Percentiles rank a stretch among this genome's conserved stretches.
phyloP scores from a whole-genome alignment of 2,113 vertebrate genomes.

The Ginglymostoma cirratum region DNA sequence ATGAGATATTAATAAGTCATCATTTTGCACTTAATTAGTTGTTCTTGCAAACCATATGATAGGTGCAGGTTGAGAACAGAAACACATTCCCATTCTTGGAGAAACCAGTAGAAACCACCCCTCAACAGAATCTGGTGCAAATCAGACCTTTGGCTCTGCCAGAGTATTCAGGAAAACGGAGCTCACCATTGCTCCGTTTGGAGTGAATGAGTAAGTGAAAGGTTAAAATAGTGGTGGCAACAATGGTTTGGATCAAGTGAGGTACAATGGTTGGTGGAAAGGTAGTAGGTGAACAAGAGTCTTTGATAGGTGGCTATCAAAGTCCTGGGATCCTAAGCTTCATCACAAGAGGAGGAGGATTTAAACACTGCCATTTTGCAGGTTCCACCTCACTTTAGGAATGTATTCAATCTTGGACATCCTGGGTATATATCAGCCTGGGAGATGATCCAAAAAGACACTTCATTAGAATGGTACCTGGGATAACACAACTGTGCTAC shows the following conservation, averaged over 20 bases:
- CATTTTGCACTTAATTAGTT: not conserved
- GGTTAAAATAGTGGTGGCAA: not conserved
- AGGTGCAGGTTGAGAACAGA: not conserved
- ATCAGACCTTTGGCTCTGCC: not conserved
- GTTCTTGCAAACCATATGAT: not conserved
- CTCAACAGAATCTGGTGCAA: not conserved
- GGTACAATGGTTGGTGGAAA: not conserved
- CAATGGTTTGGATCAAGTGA: not conserved
- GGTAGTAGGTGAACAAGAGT: not conserved
- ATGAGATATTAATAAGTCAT: not conserved
- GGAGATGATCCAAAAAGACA: not conserved
- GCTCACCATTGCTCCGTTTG: not conserved
- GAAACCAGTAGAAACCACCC: not conserved
- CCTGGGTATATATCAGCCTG: not conserved
- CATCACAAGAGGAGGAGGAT: not conserved
- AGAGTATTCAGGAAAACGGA: not conserved
- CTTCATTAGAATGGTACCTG: not conserved
- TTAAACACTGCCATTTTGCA: not conserved
- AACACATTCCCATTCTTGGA: not conserved
- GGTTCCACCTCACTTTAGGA: not conserved
- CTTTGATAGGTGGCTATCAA: not conserved
- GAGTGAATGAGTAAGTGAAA: not conserved
- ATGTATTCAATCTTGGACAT: too few relatives aligned
- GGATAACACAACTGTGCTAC: not conserved
- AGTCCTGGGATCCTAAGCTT: not conserved